Evolutionary conservation across 2,888 invertebrate genomes (phyloP), one percentile per base, ranked within the genome.

Genomic region (Megalurothrips usitatus): DNA sequence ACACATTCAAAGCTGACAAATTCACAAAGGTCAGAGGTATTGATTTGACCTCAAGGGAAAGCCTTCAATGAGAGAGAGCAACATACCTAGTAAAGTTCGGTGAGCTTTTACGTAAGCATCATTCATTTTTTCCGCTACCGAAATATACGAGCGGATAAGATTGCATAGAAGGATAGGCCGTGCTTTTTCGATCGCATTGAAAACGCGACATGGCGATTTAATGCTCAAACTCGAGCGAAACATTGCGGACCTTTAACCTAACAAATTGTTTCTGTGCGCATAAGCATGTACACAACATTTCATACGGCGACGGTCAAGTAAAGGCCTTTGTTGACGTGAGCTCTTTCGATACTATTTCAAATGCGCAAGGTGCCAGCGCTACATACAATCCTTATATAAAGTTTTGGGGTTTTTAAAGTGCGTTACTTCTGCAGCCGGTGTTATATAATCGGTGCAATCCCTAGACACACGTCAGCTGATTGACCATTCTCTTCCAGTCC

Each of bases 41-140:
- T 26, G 68, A 28, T 63, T 79, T 81, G 49, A 49, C 23, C 34
- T 52, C 49, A 81, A 48, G 75, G 81, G 28, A 49, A 48, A 58
- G 28, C 68, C 14, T 23, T 68, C 75, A 28, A 75, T 26, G 28
- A 58, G 28, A 34, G 10, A 26, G 80, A 26, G 80, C 17, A 52
- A 58, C 47, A 79, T 49, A 79, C 47, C 68, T 68, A 68, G 23
- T 23, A 68, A 68, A 68, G 68, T 68, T 68, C 23, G 19, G 68
- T 68, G 68, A 68, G 68, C 68, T 23, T 68, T 68, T 2, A 8
- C 23, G 23, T 68, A 68, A 4, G 68, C 68, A 6, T 68, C 68
- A 0, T 68, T 68, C 68, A 68, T 68, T 68, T 23, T n/a, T 23
- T 68, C 68, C 11, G 68, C 68, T 10, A 68, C 68, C 23, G 68